Evolutionary conservation across 2,113 vertebrate genomes (phyloP).

Genomic region (Chaetops frenatus): DNA sequence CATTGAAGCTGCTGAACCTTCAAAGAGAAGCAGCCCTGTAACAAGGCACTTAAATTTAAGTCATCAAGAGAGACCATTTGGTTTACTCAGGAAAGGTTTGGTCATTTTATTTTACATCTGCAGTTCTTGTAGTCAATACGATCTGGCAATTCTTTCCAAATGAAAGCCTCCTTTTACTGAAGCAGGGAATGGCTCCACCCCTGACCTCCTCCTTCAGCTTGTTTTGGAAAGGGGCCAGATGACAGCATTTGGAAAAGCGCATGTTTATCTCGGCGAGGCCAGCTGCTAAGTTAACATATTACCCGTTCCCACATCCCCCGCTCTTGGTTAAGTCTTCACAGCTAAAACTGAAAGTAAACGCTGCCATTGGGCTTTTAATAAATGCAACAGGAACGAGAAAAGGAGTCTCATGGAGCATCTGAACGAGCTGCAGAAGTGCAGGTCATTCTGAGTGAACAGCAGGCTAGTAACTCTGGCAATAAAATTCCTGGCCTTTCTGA

Average conservation of each 20-base stretch:
- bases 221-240: slow-evolving; percentile 67
- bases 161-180: slow-evolving; percentile 44
- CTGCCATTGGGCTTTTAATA: not conserved
- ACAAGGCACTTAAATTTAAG: not conserved
- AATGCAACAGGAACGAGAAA: not conserved
- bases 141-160: slow-evolving; percentile 45
- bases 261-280: slow-evolving; percentile 59
- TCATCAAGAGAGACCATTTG: not conserved
- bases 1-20: not conserved
- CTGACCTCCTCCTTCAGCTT: slow-evolving; percentile 55
- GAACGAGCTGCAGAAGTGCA: fast-evolving
- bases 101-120: not conserved
- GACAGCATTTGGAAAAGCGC: slow-evolving; percentile 65
- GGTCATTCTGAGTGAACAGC: not conserved
- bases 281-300: slow-evolving; percentile 60
- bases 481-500: not conserved
- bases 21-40: not conserved
- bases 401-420: not conserved
- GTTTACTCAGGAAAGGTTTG: not conserved
- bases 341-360: slow-evolving; percentile 33
- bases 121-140: not conserved
- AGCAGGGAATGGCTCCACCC: slow-evolving; percentile 50
- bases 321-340: slow-evolving; percentile 8
- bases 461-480: not conserved
- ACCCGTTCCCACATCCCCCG: not conserved